Evolutionary conservation across 2,113 vertebrate species (phyloP), one percentile per base, ranked within the genome.

Genomic region (Colistium nudipinnis): DNA sequence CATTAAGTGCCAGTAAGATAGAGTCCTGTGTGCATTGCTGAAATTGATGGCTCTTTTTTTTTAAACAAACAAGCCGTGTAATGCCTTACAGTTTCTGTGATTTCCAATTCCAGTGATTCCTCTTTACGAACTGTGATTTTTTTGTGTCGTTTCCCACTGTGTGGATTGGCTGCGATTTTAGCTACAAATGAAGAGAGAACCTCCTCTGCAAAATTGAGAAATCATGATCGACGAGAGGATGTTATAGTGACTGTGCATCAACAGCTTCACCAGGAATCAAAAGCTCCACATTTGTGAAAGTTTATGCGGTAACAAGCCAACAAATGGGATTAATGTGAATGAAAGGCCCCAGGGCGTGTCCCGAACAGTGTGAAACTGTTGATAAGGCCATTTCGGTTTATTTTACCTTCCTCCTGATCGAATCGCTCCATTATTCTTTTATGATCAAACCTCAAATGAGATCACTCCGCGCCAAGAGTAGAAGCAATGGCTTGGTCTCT

Each of bases 381-480:
- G 63, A 79, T 79, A 77, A 60, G 76, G 71, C 71, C 12, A 27
- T 45, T 52, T 31, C 1, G 22, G n/a, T 56, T 47, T 68, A 69
- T 67, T 59, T 41, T 35, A 16, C 7, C 16, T 63, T 61, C 27
- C 68, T 78, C 62, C 59, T 55, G 64, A 74, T 83, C 54, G 70
- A 85, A 77, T 82, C 64, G 55, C 78, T 47, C 17, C 33, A 62
- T 44, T 47, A 64, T 78, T 66, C 52, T 78, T 84, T 84, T 80
- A 82, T 85, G 67, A 70, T 59, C 65, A 33, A 43, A 49, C 53
- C 65, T 81, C 62, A 81, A 84, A 91, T 89, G 87, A 88, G 78
- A 74, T 82, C 81, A 74, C 70, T 71, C 53, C 49, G 25, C 49
- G 45, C 62, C 82, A 64, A 68, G 78, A 75, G 71, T 70, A 54